These are phyloP conservation scores for Acanthosepion lycidas DNA, from an alignment of 2,888 invertebrate species.

Conservation along the genomic window DNA sequence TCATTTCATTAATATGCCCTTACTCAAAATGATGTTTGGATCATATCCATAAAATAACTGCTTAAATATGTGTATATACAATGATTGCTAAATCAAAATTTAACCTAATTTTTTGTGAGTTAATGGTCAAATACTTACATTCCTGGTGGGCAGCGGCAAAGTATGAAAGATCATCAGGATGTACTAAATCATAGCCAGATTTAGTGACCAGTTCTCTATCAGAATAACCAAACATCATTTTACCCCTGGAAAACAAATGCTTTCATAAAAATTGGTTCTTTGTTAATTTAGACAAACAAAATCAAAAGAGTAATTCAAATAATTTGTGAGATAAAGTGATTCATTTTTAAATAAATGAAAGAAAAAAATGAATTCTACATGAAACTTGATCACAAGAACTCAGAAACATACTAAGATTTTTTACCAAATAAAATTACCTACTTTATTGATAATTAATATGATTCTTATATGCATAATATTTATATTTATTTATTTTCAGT, in stretches of 20 bases:
- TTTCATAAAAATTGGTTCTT: background rate
- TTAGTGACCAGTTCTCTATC: constrained; percentile 86
- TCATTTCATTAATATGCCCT: no score
- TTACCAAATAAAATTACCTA: no score
- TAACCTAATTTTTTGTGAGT: background rate
- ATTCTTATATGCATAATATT: no score
- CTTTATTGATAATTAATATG: no score
- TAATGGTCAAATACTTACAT: constrained; percentile 82
- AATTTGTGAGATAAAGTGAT: background rate
- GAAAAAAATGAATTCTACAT: no score
- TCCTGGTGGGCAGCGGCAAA: constrained; percentile 99
- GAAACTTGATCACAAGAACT: background rate
- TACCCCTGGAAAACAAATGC: constrained; percentile 81
- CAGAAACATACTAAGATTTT: background rate
- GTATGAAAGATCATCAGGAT: constrained; percentile 97
- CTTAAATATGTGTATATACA: no score
- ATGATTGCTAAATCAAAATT: background rate
- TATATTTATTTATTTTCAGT: no score
- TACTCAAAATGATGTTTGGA: no score
- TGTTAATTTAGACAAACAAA: background rate
- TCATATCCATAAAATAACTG: background rate
- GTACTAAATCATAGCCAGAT: constrained; percentile 98
- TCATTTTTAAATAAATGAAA: no score
- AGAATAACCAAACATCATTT: constrained; percentile 93
- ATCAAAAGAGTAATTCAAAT: background rate